Evolutionary conservation across 2,113 vertebrate species (phyloP), one percentile per base, ranked within the genome.

Genomic region (Todiramphus chloris): DNA sequence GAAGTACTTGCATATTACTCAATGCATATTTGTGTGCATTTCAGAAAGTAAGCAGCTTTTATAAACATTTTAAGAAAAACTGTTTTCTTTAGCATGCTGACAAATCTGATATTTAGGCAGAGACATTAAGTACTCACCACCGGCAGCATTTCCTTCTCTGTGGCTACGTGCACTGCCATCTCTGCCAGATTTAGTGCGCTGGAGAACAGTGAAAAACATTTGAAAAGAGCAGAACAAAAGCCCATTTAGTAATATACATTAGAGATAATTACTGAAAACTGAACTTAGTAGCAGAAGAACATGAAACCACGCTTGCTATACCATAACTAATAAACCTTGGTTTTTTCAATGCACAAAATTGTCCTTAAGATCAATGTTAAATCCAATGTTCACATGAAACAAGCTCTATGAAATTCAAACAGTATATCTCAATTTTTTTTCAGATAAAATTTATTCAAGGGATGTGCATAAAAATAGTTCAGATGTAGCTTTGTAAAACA

Each of bases 151-250:
- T 63, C 98, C 98, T 41, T 99, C 99, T 97, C 98, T 98, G 67
- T 97, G 98, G 84, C 98, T 78, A 9, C 98, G 98, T 39, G 98
- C 98, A 1, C 98, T 99, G 97, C 98, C 96, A 51, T 99, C 99
- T 89, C 99, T 98, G 59, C 99, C 99, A 3, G 99, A 99, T 87
- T 98, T 99, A 75, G 99, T 96, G 90, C 99, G 98, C 99, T 99
- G 94, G 21, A 94, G 35, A 33, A 90, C 13, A 94, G 77, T 56
- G 72, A 76, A 41, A 96, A 74, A 90, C 5, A 27, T 83, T 96
- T 63, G 59, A 70, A 91, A 95, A 70, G 68, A 73, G 63, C 30
- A 86, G 39, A 87, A 91, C 73, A 91, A 46, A 14, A 3, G 4
- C 5, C 16, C 43, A 80, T 44, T 95, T 89, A 94, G 41, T n/a